Evolutionary conservation across 2,888 invertebrate genomes (phyloP).

Genomic region (Drosophila fulvimacula): DNA sequence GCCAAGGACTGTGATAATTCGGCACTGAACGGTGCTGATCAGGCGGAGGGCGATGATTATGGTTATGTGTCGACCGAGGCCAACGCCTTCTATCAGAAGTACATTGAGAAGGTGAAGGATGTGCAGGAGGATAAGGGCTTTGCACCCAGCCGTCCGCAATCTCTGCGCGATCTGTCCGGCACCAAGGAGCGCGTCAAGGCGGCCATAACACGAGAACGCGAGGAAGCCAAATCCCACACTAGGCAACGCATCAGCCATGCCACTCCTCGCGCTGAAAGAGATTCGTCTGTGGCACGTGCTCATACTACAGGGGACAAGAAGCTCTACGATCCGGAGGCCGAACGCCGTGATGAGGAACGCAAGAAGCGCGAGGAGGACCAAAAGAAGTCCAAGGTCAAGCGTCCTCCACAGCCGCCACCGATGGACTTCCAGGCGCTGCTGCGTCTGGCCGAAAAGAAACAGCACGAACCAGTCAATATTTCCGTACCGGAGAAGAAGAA

Average conservation of each 20-base stretch:
- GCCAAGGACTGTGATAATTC: slow-evolving; percentile 91
- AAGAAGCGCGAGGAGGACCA: slow-evolving; percentile 81
- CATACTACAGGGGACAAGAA: slow-evolving; percentile 75
- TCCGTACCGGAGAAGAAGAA: slow-evolving; percentile 86
- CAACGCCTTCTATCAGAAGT: slow-evolving; percentile 91
- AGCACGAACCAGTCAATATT: slow-evolving; percentile 89
- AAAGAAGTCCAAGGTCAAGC: slow-evolving; percentile 86
- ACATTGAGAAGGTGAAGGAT: slow-evolving; percentile 89
- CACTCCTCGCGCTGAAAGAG: slow-evolving; percentile 18
- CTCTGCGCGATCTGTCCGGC: slow-evolving; percentile 84
- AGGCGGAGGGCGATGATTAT: slow-evolving; percentile 96
- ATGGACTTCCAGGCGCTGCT: slow-evolving; percentile 92
- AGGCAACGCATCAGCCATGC: slow-evolving; percentile 73
- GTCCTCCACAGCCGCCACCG: slow-evolving; percentile 88
- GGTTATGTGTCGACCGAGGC: slow-evolving; percentile 95
- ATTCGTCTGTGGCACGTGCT: slow-evolving; percentile 63
- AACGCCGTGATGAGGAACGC: slow-evolving; percentile 74
- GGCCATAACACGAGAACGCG: slow-evolving; percentile 89
- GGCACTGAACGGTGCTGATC: slow-evolving; percentile 87
- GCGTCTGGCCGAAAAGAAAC: slow-evolving; percentile 93
- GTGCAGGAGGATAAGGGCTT: slow-evolving; percentile 89
- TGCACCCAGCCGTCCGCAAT: slow-evolving; percentile 85
- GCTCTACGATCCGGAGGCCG: slow-evolving; percentile 80
- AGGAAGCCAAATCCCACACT: slow-evolving; percentile 89
- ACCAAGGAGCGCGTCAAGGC: slow-evolving; percentile 91